Evolutionary conservation across 2,797 vertebrate species (phyloP).

Genomic region (Onychomys torridus): DNA sequence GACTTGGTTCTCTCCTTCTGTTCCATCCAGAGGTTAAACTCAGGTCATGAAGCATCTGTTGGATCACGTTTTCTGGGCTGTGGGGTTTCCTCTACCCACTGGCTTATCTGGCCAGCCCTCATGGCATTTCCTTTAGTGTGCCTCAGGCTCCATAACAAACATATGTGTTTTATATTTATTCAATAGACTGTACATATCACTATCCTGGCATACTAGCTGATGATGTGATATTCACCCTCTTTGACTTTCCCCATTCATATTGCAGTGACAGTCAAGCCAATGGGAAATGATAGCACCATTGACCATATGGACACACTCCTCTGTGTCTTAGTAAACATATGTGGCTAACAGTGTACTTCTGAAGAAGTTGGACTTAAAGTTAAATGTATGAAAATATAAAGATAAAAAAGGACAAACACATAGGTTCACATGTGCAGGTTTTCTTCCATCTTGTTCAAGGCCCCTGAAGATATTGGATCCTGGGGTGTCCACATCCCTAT

Average conservation of each 20-base stretch:
- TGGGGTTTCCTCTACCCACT: neutral
- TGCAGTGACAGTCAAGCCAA: too few relatives aligned
- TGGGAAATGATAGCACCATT: fast-evolving
- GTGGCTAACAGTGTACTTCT: neutral
- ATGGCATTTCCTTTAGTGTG: neutral
- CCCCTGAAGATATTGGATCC: too few relatives aligned
- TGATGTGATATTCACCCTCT: neutral
- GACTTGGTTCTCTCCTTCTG: neutral
- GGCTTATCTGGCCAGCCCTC: neutral
- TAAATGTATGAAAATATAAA: neutral
- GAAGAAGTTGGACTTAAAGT: neutral
- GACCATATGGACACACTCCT: neutral
- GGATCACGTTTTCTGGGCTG: neutral
- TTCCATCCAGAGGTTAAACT: too few relatives aligned
- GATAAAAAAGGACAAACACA: neutral
- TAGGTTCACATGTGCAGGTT: neutral
- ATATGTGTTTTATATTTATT: neutral
- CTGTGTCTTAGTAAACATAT: neutral
- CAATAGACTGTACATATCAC: neutral
- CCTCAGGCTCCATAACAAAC: neutral
- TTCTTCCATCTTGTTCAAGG: neutral
- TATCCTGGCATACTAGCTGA: neutral
- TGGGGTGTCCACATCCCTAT: neutral
- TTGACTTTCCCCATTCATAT: neutral
- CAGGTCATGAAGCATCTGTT: neutral